phyloP scores from a whole-genome alignment of 2,888 invertebrate genomes.

The Philonicus albiceps region DNA sequence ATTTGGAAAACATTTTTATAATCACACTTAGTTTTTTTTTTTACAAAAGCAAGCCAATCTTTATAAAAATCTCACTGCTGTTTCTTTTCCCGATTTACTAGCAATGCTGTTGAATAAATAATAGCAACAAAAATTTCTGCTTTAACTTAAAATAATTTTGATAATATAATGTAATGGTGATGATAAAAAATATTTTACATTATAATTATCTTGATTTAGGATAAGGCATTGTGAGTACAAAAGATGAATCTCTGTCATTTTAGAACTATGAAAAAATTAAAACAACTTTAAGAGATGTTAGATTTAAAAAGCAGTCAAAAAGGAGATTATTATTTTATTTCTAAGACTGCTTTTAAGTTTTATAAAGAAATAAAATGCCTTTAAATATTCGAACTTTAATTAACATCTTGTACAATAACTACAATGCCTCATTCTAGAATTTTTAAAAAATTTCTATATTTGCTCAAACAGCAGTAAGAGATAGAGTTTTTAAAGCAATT shows the following conservation, averaged over 20 bases:
- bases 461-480: neutral
- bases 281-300: neutral
- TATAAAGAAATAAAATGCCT: neutral
- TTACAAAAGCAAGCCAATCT: slow-evolving; percentile 13
- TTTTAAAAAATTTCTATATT: neutral
- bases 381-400: neutral
- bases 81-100: neutral
- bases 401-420: neutral
- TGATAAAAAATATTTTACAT: neutral
- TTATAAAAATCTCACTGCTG: slow-evolving; percentile 4
- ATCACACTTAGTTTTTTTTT: neutral
- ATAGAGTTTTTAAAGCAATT: neutral
- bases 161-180: neutral
- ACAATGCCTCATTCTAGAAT: neutral
- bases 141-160: neutral
- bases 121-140: neutral
- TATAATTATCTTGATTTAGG: neutral
- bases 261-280: neutral
- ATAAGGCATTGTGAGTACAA: neutral
- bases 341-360: neutral
- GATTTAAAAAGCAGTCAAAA: neutral
- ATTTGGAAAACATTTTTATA: neutral
- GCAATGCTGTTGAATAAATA: neutral
- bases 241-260: neutral
- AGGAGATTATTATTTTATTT: neutral